Evolutionary conservation across 1,140 invertebrate genomes (phyloP), one percentile per base, ranked within the genome.

Genomic region (Drosophila aff.): DNA sequence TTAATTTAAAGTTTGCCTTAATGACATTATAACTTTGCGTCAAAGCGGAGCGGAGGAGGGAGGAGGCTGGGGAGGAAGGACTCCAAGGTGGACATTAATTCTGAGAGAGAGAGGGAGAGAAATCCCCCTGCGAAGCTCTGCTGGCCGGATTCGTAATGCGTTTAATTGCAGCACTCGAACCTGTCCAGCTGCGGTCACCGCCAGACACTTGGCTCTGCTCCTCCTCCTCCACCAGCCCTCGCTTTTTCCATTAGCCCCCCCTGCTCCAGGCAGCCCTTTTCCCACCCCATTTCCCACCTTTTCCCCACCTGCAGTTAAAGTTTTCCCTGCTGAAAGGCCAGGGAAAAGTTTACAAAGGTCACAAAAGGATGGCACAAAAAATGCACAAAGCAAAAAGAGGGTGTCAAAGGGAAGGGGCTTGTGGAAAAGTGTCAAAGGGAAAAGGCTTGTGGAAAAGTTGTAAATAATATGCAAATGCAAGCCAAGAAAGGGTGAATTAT

Each of bases 11-110:
- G 85, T 89, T 89, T 73, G 78, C 85, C 81, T 73, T 89, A 89
- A 89, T 85, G 84, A 81, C 85, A 89, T 89, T 89, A 85, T 90
- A 85, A 89, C 85, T 89, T 89, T 90, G 81, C 85, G 85, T 89
- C 66, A 57, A 57, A 57, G 28, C 28, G 36, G 21, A 38, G 53
- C 31, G 4, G 4, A 16, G 60, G 68, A 46, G 49, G 43, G 4
- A 40, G 52, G 10, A 16, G 28, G 28, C 7, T 31, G 8, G 8
- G 7, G 7, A 31, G 13, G 26, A 21, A 41, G 72, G 23, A 38
- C 47, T 43, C 43, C 47, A 31, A 40, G 59, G 44, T 60, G 73
- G 69, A 75, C 82, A 85, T 85, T 85, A 78, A 85, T 85, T 84
- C 58, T 66, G 26, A 16, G 18, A 50, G n/a, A 8, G 23, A 21